Evolutionary conservation across 2,888 invertebrate species (phyloP), one percentile per base, ranked within the genome.

Genomic region (Tipula confusa): DNA sequence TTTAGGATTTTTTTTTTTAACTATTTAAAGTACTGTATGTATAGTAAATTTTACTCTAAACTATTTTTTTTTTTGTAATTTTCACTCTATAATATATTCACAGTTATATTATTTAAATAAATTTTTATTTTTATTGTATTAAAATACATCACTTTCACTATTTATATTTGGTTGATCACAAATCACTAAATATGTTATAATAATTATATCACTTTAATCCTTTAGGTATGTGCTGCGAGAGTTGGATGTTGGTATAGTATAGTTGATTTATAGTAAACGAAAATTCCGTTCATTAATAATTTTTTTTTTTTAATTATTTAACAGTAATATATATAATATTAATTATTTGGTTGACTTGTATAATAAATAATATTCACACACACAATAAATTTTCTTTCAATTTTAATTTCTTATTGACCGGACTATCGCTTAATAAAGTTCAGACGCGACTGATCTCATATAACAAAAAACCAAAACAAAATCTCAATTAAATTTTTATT

Each of bases 371-470:
- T 43, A 38, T 31, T 31, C 7, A 43, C 29, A 29, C 80, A 80
- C 80, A 80, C n/a, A 29, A 80, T 29, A 29, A 15, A 15, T 15
- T 80, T 80, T 48, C n/a, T n/a, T n/a, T n/a, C n/a, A 11, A 28
- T 79, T 79, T 80, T 80, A 6, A n/a, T n/a, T 64, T 80, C 29
- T 1, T 31, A 15, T 80, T 80, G 31, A 80, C 80, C 80, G 80
- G 80, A 80, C 80, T 80, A 80, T 80, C 80, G 80, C 80, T 80
- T 80, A 80, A 80, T 31, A 80, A 80, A 29, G 80, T 80, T 80
- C 80, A 80, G 80, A 80, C 80, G 80, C 80, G 80, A 80, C 80
- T 80, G 80, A 80, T 80, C 80, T 29, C 31, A 13, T 80, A 80
- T 15, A 80, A 29, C 13, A 29, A 80, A 29, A 80, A 80, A 80